Percentiles rank a stretch among this genome's conserved stretches.
Conservation (phyloP, 2,113 vertebrate species). For the Lepidothrix coronata region DNA sequence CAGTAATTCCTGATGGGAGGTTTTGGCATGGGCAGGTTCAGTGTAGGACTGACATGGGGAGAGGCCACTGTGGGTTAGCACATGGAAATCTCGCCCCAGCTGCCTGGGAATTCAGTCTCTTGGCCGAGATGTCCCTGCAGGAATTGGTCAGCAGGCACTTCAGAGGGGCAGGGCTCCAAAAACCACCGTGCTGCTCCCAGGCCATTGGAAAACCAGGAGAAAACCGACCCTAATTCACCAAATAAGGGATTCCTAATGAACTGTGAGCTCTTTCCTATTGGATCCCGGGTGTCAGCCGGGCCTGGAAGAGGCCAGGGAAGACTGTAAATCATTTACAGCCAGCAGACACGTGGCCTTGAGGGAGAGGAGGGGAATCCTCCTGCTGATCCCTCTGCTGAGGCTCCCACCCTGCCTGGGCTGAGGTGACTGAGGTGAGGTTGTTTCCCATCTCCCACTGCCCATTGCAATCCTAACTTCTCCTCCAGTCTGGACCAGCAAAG, state of each 20-base stretch:
- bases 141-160: neutral
- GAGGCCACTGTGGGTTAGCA: neutral
- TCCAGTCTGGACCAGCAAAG: neutral
- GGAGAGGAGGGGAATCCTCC: neutral
- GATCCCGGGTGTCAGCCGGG: neutral
- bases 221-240: neutral
- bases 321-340: neutral
- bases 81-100: neutral
- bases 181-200: neutral
- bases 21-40: neutral
- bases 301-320: neutral
- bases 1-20: neutral
- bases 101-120: neutral
- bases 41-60: rapidly evolving
- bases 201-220: neutral
- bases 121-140: neutral
- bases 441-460: neutral
- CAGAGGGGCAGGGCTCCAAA: neutral
- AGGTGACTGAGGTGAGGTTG: neutral
- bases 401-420: neutral
- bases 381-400: neutral
- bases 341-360: neutral
- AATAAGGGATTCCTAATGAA: neutral
- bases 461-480: neutral
- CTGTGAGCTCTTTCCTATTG: neutral